Evolutionary conservation across 2,888 invertebrate species (phyloP).

Genomic region (Microctonus hyperodae): DNA sequence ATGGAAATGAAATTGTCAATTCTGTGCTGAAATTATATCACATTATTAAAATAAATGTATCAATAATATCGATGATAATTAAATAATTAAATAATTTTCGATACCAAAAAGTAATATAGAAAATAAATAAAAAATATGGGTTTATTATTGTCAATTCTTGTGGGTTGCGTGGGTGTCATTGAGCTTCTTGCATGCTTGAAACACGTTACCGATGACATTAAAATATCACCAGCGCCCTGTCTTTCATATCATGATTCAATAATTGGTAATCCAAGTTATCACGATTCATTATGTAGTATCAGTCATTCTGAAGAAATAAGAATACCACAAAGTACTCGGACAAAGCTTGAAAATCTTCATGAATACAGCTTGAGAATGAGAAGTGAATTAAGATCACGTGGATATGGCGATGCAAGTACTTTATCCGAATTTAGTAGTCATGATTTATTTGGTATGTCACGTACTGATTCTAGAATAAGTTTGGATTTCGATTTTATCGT

Average conservation of each 20-base stretch:
- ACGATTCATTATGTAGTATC: slow-evolving; percentile 54
- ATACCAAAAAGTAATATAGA: not conserved
- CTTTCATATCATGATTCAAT: slow-evolving; percentile 45
- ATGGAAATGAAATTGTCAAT: slow-evolving; percentile 18
- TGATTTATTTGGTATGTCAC: slow-evolving; percentile 46
- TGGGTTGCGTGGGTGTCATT: slow-evolving; percentile 77
- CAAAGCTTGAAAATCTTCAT: slow-evolving; percentile 57
- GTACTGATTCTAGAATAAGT: slow-evolving; percentile 48
- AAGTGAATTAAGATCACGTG: slow-evolving; percentile 49
- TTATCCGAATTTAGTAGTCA: slow-evolving; percentile 52
- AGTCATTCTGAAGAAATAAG: slow-evolving; percentile 48
- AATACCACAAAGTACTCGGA: slow-evolving; percentile 46
- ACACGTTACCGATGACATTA: slow-evolving; percentile 49
- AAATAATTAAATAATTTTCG: too few relatives aligned
- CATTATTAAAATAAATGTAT: not conserved
- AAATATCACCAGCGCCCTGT: slow-evolving; percentile 47
- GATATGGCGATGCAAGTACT: slow-evolving; percentile 48
- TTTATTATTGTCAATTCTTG: slow-evolving; percentile 75
- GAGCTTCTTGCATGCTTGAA: slow-evolving; percentile 70
- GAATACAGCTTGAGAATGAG: slow-evolving; percentile 56
- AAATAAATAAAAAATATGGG: slow-evolving; percentile 67
- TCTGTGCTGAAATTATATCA: not conserved
- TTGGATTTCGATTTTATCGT: slow-evolving; percentile 37
- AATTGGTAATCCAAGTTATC: slow-evolving; percentile 46
- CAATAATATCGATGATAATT: not conserved